A percentile compares a stretch with the other conserved stretches of the same genome.
phyloP scores from a whole-genome alignment of 2,797 vertebrate species.

The Pseudocheirus occidentalis region DNA sequence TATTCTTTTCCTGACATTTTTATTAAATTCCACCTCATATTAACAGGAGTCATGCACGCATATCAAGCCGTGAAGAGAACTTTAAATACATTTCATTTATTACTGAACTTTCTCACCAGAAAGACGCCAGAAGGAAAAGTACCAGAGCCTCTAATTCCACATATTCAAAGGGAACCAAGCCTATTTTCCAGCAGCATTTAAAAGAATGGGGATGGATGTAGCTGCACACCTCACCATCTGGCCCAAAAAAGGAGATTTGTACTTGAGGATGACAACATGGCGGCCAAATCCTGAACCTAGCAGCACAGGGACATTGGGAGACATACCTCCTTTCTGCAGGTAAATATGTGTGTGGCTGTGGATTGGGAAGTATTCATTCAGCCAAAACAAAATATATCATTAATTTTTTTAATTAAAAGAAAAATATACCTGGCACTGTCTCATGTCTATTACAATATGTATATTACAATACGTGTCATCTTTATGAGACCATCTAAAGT shows the following conservation, averaged over 20 bases:
- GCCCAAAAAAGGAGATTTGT: neutral
- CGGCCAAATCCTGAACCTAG: neutral
- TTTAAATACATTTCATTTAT: neutral
- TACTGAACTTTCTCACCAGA: neutral
- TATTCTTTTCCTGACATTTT: slow-evolving; percentile 4
- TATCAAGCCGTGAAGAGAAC: neutral
- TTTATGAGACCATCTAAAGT: neutral
- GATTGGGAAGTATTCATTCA: neutral
- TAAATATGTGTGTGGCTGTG: no score
- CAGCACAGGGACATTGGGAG: neutral
- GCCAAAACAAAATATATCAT: neutral
- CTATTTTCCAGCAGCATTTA: neutral
- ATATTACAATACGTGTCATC: neutral
- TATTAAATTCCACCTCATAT: neutral
- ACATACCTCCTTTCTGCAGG: neutral
- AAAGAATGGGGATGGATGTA: neutral
- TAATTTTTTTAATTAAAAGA: neutral
- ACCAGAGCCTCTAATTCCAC: neutral
- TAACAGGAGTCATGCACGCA: neutral
- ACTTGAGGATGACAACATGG: neutral
- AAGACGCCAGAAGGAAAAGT: neutral
- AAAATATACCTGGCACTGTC: neutral
- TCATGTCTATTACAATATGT: neutral
- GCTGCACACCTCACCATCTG: neutral
- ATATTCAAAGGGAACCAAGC: neutral